Percentiles rank a stretch among this genome's conserved stretches.
Conservation (phyloP, 2,888 invertebrate species). For the Phlogophora meticulosa region DNA sequence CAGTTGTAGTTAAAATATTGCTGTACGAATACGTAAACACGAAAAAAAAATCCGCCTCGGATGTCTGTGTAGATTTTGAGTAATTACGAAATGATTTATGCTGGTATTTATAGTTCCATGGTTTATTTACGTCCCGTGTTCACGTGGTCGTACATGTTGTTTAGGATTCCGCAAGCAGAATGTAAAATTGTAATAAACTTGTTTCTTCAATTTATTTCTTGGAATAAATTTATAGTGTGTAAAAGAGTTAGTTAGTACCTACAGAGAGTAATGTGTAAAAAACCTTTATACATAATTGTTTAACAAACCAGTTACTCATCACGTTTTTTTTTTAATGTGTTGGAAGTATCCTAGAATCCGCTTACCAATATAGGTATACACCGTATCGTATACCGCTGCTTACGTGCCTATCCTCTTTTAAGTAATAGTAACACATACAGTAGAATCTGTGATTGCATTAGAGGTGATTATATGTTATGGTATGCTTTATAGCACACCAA, state of each 20-base stretch:
- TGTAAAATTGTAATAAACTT: slow-evolving; percentile 38
- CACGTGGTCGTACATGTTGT: slow-evolving; percentile 36
- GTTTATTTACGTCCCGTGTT: slow-evolving; percentile 49
- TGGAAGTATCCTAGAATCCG: too few species aligned
- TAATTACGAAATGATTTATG: slow-evolving; percentile 65
- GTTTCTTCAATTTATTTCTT: slow-evolving; percentile 2
- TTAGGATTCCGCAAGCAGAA: slow-evolving; percentile 41
- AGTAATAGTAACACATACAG: too few species aligned
- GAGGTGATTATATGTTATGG: too few species aligned
- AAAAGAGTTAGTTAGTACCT: slow-evolving; percentile 21
- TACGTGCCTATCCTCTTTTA: too few species aligned
- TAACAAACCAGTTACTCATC: too few species aligned
- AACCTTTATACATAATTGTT: neutral
- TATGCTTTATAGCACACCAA: too few species aligned
- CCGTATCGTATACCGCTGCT: too few species aligned
- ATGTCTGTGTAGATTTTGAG: slow-evolving; percentile 49
- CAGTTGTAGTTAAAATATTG: slow-evolving; percentile 63
- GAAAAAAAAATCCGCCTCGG: slow-evolving; percentile 50
- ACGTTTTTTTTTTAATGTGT: too few species aligned
- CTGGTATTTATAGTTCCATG: slow-evolving; percentile 56
- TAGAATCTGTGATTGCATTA: too few species aligned
- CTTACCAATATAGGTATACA: too few species aligned
- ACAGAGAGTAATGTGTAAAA: neutral
- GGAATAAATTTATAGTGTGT: slow-evolving; percentile 1
- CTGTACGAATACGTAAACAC: slow-evolving; percentile 47